Evolutionary conservation across 2,797 vertebrate species (phyloP).

Genomic region (Platyrinchus mystaceus): DNA sequence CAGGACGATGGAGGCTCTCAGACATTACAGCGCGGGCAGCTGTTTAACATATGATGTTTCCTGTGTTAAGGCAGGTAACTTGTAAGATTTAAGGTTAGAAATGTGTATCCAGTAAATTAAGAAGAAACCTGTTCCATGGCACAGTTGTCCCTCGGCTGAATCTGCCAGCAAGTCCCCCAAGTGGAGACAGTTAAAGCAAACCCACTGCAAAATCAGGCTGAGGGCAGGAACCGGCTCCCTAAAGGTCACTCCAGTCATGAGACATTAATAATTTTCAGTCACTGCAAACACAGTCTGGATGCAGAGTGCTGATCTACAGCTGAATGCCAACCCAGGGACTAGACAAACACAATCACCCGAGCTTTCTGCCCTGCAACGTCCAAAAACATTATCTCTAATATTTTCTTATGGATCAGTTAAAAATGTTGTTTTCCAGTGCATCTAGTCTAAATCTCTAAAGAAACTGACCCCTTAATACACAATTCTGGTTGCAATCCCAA

Average conservation of each 20-base stretch:
- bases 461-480: not conserved
- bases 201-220: not conserved
- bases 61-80: not conserved
- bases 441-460: not conserved
- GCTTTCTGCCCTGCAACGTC: not conserved
- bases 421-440: not conserved
- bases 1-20: not conserved
- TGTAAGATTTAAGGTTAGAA: not conserved
- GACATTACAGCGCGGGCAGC: not conserved
- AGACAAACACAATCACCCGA: not conserved
- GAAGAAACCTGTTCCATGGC: not conserved
- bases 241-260: slow-evolving; percentile 14
- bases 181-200: not conserved
- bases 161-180: not conserved
- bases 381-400: not conserved
- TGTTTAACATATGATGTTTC: not conserved
- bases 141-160: not conserved
- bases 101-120: not conserved
- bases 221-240: not conserved
- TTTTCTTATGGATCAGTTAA: not conserved
- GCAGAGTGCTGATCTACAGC: not conserved
- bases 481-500: not conserved
- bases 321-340: not conserved
- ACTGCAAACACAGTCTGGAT: not conserved
- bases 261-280: not conserved